Evolutionary conservation across 2,888 invertebrate species (phyloP).

Genomic region (Maniola hyperantus): DNA sequence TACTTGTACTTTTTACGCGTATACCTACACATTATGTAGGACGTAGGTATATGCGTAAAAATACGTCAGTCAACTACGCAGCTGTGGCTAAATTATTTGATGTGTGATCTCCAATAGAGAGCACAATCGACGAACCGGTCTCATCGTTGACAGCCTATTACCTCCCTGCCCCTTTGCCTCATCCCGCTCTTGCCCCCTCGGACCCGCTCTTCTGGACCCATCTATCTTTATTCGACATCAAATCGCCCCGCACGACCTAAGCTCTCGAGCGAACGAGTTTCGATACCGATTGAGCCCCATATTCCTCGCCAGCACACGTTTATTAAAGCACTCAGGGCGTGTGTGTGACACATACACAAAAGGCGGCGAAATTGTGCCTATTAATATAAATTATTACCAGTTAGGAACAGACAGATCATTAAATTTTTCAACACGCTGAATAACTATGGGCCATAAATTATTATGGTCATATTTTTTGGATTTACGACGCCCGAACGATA

Average conservation of each 20-base stretch:
- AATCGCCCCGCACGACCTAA: slow-evolving; percentile 61
- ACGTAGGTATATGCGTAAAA: neutral
- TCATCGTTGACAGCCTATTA: slow-evolving; percentile 80
- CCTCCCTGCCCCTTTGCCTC: slow-evolving; percentile 57
- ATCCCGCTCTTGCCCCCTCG: slow-evolving; percentile 47
- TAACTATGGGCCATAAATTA: slow-evolving; percentile 42
- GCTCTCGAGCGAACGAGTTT: slow-evolving; percentile 57
- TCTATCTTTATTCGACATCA: slow-evolving; percentile 75
- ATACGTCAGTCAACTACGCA: slow-evolving; percentile 35
- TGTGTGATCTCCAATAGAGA: slow-evolving; percentile 35
- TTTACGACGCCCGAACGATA: slow-evolving; percentile 21
- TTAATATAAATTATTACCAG: slow-evolving; percentile 56
- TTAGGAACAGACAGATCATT: slow-evolving; percentile 51
- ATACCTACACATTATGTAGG: too few species aligned
- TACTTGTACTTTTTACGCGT: too few species aligned
- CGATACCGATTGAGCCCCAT: slow-evolving; percentile 53
- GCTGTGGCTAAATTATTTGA: slow-evolving; percentile 15
- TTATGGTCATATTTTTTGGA: slow-evolving; percentile 29
- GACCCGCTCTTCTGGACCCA: slow-evolving; percentile 63
- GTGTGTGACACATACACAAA: slow-evolving; percentile 61
- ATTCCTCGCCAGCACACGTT: slow-evolving; percentile 45
- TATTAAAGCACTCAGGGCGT: slow-evolving; percentile 49
- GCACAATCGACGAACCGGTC: slow-evolving; percentile 52
- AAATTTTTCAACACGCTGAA: slow-evolving; percentile 50
- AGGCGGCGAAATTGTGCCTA: slow-evolving; percentile 55